These are phyloP conservation scores for Liodrosophila aerea DNA, from an alignment of 2,888 invertebrate genomes.

Conservation along the genomic window DNA sequence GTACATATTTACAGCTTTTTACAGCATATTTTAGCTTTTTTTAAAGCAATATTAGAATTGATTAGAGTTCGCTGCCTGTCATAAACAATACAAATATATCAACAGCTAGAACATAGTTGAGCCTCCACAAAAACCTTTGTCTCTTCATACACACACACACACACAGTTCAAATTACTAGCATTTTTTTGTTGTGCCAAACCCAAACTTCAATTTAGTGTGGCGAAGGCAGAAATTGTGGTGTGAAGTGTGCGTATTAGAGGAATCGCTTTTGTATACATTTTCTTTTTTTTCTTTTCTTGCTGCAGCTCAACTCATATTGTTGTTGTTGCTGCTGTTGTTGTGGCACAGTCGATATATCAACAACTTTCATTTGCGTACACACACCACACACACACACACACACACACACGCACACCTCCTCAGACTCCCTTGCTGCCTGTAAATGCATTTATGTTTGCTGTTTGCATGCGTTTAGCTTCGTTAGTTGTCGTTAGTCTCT, in stretches of 20 bases:
- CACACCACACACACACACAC: not conserved
- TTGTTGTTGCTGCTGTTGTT: constrained; percentile 15
- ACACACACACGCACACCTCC: not conserved
- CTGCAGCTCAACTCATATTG: not conserved
- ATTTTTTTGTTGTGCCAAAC: not conserved
- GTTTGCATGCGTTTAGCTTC: constrained; percentile 72
- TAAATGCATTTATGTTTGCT: constrained; percentile 60
- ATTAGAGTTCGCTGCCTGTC: no score
- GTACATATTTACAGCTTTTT: no score
- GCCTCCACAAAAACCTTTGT: no score
- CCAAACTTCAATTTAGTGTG: constrained; percentile 28
- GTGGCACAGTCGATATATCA: constrained; percentile 54
- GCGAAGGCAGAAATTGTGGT: constrained; percentile 4
- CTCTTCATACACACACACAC: no score
- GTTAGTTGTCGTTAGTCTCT: constrained; percentile 63
- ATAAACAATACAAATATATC: no score
- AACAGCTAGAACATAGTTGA: no score
- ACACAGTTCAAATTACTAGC: no score
- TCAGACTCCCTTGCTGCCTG: constrained; percentile 3
- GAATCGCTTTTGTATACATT: not conserved
- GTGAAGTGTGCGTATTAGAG: constrained; percentile 28
- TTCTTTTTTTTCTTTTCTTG: not conserved
- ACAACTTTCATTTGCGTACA: constrained; percentile 47
- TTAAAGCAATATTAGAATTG: no score
- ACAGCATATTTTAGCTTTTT: no score